Base-by-base conservation (phyloP, 2,888 invertebrate species). In the Onthophagus sagittarius region DNA sequence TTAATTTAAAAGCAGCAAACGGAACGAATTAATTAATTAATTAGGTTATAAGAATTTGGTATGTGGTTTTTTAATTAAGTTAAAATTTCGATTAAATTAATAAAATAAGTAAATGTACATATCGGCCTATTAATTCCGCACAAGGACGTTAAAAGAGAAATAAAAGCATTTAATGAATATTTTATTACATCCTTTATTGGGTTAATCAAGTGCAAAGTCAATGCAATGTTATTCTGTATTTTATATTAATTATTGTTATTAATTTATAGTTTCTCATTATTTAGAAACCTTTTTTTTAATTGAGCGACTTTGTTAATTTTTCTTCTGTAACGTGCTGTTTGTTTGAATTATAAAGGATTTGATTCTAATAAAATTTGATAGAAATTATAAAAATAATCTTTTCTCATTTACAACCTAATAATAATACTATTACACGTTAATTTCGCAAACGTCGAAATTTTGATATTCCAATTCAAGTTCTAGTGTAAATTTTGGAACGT, bases 1-100 rank as follows among this genome's bases (percentile, higher is more conserved):
- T 86, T 75, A 89, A 91, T 76, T 89, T 88, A 80, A 89, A 88
- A 79, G 75, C 76, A 70, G 71, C 76, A 39, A 78, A 78, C 15
- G 78, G 77, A 69, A 74, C 70, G 23, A 75, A 76, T 73, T 76
- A 75, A 72, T 53, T 71, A 11, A 53, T 9, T 7, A 9, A 53
- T 53, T 53, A 23, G 23, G 23, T 53, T 1, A 53, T 53, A 53
- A 11, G 39, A 53, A 53, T 53, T 53, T 53, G 39, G 39, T 53
- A 9, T 53, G 6, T 53, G 39, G 39, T 53, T 53, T 4, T 53
- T 23, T 23, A 23, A 53, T 53, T 53, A 53, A 53, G 23, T 23
- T 23, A 2, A 53, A 53, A 53, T 9, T 9, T 53, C 1, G 11
- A 53, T 2, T 53, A 1, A 53, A 53, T 39, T 15, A 70, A 32